A percentile compares a stretch with the other conserved stretches of the same genome.
Evolutionary conservation across 2,113 vertebrate genomes (phyloP).

Genomic region (Microtus richardsoni): DNA sequence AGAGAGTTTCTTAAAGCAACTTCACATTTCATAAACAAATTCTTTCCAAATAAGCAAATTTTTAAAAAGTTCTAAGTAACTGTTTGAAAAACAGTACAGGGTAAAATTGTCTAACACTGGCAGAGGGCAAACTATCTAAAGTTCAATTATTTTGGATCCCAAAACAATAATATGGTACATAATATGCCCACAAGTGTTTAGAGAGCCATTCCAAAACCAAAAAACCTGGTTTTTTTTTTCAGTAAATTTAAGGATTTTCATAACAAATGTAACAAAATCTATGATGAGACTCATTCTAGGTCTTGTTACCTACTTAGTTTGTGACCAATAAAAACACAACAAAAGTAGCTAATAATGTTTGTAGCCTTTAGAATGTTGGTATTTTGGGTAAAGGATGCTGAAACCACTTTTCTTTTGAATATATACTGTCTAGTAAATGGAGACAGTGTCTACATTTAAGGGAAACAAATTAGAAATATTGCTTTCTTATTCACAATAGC

Average conservation of each 20-base stretch:
- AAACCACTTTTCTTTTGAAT: not conserved
- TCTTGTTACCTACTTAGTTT: conserved; percentile 4
- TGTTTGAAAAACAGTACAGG: not conserved
- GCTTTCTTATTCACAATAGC: not conserved
- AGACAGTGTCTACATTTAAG: conserved; percentile 4
- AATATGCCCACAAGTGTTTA: not conserved
- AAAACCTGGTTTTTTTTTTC: not conserved
- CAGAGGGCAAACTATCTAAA: not conserved
- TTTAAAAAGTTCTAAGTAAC: conserved; percentile 37
- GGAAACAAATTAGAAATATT: not conserved
- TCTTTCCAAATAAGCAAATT: not conserved
- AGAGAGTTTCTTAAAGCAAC: conserved; percentile 4
- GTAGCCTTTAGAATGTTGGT: conserved; percentile 11
- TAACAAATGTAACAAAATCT: conserved; percentile 5
- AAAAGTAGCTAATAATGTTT: not conserved
- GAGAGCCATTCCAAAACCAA: not conserved
- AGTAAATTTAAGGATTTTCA: not conserved
- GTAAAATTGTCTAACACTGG: conserved; percentile 15
- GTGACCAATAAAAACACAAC: not conserved
- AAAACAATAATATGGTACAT: not conserved
- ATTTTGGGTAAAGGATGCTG: not conserved
- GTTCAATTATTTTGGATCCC: conserved; percentile 37
- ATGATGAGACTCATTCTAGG: not conserved
- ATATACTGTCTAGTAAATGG: not conserved
- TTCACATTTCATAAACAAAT: conserved; percentile 40